These are phyloP conservation scores for Cyprinus carpio DNA, from an alignment of 2,113 vertebrate genomes.

Conservation along the genomic window DNA sequence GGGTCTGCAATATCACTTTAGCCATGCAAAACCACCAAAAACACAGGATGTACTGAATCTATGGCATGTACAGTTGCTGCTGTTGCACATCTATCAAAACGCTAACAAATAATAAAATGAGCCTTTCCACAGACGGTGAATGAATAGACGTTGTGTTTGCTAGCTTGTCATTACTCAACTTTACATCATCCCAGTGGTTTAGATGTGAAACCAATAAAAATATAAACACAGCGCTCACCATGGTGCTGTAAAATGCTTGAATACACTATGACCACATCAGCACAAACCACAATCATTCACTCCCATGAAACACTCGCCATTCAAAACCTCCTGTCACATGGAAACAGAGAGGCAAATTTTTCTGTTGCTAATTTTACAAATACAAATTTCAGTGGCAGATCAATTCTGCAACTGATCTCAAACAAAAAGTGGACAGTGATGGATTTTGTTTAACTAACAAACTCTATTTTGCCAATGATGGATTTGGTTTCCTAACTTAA, in stretches of 20 bases:
- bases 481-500: too few species aligned
- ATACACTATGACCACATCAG: slow-evolving; percentile 58
- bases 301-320: background rate
- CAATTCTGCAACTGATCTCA: too few species aligned
- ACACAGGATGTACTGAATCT: slow-evolving; percentile 36
- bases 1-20: slow-evolving; percentile 40
- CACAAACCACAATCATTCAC: slow-evolving; percentile 56
- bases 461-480: too few species aligned
- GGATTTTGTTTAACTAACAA: too few species aligned
- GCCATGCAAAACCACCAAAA: slow-evolving; percentile 37
- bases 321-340: slow-evolving; percentile 8
- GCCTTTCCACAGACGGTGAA: slow-evolving; percentile 51
- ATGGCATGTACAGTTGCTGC: background rate
- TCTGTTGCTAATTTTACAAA: too few species aligned
- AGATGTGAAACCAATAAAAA: slow-evolving; percentile 65
- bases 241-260: slow-evolving; percentile 59
- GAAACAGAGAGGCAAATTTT: background rate
- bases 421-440: too few species aligned
- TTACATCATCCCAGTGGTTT: slow-evolving; percentile 65
- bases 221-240: slow-evolving; percentile 71
- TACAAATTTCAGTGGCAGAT: too few species aligned
- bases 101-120: slow-evolving; percentile 1
- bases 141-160: slow-evolving; percentile 64
- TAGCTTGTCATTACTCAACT: slow-evolving; percentile 59
- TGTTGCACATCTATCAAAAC: background rate